Conservation (phyloP, 2,113 vertebrate genomes). For the Carollia perspicillata region DNA sequence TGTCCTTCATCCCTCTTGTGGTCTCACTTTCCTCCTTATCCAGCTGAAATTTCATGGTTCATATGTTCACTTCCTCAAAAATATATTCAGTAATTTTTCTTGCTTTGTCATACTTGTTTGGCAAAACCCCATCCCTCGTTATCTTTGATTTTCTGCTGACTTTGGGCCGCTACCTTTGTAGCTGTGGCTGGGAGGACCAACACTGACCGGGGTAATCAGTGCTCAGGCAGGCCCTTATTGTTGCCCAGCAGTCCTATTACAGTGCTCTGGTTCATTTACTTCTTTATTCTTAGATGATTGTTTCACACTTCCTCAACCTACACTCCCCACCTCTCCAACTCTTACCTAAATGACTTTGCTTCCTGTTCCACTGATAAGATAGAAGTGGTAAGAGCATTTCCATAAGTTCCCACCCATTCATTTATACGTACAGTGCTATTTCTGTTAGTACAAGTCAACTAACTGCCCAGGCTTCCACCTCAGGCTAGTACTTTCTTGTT, state of each 20-base stretch:
- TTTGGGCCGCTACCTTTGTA: neutral
- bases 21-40: neutral
- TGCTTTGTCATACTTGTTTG: neutral
- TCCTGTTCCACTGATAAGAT: neutral
- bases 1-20: neutral
- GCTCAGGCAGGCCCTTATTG: neutral
- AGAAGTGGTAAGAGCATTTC: neutral
- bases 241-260: neutral
- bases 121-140: neutral
- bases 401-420: neutral
- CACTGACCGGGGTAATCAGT: neutral
- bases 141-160: neutral
- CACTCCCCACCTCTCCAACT: neutral
- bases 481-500: neutral
- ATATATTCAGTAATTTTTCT: neutral
- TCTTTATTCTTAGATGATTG: neutral
- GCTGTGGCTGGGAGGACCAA: neutral
- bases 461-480: neutral
- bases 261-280: neutral
- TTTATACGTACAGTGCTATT: neutral
- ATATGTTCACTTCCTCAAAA: neutral
- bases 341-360: neutral
- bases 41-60: neutral
- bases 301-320: neutral
- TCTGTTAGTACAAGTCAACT: neutral